phyloP scores from a whole-genome alignment of 2,888 invertebrate species.

The Blera fallax region DNA sequence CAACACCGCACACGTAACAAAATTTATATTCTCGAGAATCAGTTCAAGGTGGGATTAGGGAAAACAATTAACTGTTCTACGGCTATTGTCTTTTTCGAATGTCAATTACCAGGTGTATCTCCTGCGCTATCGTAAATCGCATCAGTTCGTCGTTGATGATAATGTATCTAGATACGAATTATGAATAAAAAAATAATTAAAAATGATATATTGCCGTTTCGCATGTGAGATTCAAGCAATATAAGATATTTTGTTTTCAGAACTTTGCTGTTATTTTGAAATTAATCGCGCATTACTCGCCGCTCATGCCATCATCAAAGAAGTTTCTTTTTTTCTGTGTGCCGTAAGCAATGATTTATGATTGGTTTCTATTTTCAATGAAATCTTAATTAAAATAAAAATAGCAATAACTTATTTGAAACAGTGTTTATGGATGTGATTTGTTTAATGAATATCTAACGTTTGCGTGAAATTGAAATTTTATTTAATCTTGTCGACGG shows the following conservation, averaged over 20 bases:
- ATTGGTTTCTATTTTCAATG: conserved; percentile 25
- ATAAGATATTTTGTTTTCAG: conserved; percentile 20
- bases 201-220: conserved; percentile 51
- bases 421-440: neutral
- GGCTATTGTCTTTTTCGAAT: conserved; percentile 29
- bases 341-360: conserved; percentile 38
- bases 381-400: neutral
- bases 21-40: conserved; percentile 24
- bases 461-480: conserved; percentile 10
- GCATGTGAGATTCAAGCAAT: conserved; percentile 48
- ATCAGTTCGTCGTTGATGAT: conserved; percentile 4
- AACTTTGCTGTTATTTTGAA: conserved; percentile 33
- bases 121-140: conserved; percentile 6
- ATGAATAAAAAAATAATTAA: conserved; percentile 45
- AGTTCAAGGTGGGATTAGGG: conserved; percentile 41
- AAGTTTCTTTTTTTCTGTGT: neutral
- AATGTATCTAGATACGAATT: conserved; percentile 33
- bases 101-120: conserved; percentile 29
- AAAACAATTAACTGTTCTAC: conserved; percentile 8
- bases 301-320: conserved; percentile 16
- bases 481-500: conserved; percentile 3
- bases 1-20: conserved; percentile 12
- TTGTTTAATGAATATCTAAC: neutral
- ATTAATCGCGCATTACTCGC: conserved; percentile 32
- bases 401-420: conserved; percentile 10